Evolutionary conservation across 1,140 invertebrate genomes (phyloP), one percentile per base, ranked within the genome.

Genomic region (Vanessa atalanta): DNA sequence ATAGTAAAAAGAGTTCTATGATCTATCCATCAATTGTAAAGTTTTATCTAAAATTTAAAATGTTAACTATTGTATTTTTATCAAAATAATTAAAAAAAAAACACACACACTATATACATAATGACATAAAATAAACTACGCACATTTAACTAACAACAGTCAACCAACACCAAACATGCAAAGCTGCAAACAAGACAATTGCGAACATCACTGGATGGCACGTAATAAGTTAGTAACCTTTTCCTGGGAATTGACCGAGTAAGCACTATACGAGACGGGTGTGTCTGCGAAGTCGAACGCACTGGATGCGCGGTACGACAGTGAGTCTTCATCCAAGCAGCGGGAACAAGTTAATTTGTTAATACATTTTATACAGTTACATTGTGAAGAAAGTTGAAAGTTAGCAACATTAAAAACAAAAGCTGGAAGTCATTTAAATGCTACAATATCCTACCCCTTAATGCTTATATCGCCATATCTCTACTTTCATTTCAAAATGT

Each of bases 281-380:
- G 88, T 88, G 79, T 89, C 90, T 26, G 83, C 85, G 82, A 93
- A 92, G 85, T 93, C 91, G 83, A 93, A 93, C 11, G 93, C 91
- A 75, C 89, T 91, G 48, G 91, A 81, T 66, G 91, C 90, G 14
- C 91, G 90, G 77, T 87, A 86, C 69, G 93, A 91, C 69, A 91
- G 77, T 76, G 86, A 79, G 23, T 60, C 55, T 60, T 60, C 20
- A 60, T 23, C 14, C 55, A 43, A 43, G 37, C 37, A 60, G 55
- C 20, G 23, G 23, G 55, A 26, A 60, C 7, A 60, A 60, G 55
- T 60, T 51, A 66, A 14, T 51, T n/a, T 66, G 20, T 67, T 43
- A 43, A 43, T 43, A 43, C 37, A 43, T 43, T 43, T 43, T 43
- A 43, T 43, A 37, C 3, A 43, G 9, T 43, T 43, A 5, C 7